Base-by-base conservation (phyloP, 2,113 vertebrate species). In the Calyptomena viridis region DNA sequence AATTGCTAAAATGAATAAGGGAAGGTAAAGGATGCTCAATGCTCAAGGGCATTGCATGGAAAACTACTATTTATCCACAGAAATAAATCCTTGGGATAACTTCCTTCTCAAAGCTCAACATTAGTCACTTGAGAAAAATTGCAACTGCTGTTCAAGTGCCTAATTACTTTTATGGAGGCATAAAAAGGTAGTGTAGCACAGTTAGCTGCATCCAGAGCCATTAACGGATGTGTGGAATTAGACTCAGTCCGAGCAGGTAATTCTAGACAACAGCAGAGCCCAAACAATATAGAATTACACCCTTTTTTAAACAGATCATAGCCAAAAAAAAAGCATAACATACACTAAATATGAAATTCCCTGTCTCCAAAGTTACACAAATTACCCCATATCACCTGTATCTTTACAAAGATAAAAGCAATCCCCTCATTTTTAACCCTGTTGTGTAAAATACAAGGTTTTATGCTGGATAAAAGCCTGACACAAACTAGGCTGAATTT, bases 311-410 rank as follows among this genome's bases (percentile, higher is more conserved):
- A 71, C 10, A 55, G 33, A 18, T 92, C 69, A 67, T 28, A 62
- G 21, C 5, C 25, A 44, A 46, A 40, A 14, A 8, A 42, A 27
- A 19, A 56, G 33, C 27, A 20, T 17, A 47, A 52, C 17, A 62
- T 11, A 47, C 2, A 21, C 8, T 50, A 27, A 31, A 55, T 16
- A 64, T 1, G 5, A 60, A 81, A 84, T 23, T 24, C 12, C 23
- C 12, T 24, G 2, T 24, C n/a, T 62, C 74, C 44, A 37, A 49
- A 89, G 20, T 44, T 22, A 69, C 9, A 49, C 5, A 33, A n/a
- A 50, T 55, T 17, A 87, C 23, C 50, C 27, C 7, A 0, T 24
- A 33, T 28, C 16, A 60, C 31, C 55, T 27, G 0, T 4, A 25
- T 2, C 14, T 79, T 56, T 76, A 42, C 69, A 62, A 69, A 81